Evolutionary conservation across 2,888 invertebrate genomes (phyloP).

Genomic region (Platerodrilus igneus): DNA sequence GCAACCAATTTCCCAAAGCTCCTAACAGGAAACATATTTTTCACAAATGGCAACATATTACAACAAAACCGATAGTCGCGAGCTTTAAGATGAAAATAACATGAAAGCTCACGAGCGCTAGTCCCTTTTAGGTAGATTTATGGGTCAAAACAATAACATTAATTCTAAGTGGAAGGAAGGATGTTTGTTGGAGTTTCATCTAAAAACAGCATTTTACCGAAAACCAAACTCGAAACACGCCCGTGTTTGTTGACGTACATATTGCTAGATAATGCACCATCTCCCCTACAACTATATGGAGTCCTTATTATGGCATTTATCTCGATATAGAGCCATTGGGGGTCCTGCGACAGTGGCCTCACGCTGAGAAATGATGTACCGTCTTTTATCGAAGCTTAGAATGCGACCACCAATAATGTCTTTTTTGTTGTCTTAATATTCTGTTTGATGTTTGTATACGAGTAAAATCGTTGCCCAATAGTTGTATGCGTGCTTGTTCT

Average conservation of each 20-base stretch:
- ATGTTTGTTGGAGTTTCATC: constrained; percentile 16
- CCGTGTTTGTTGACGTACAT: constrained; percentile 27
- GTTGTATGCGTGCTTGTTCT: too few relatives aligned
- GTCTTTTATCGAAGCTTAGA: constrained; percentile 16
- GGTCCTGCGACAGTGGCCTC: constrained; percentile 32
- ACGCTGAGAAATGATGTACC: constrained; percentile 27
- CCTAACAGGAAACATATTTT: too few relatives aligned
- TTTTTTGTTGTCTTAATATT: constrained; percentile 17
- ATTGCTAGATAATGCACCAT: constrained; percentile 15
- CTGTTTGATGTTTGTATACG: too few relatives aligned
- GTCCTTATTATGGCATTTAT: constrained; percentile 39
- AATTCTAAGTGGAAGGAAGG: constrained; percentile 28
- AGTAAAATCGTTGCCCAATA: too few relatives aligned
- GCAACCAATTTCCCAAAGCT: too few relatives aligned
- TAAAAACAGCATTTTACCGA: constrained; percentile 7
- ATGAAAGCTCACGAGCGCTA: constrained; percentile 33
- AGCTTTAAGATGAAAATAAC: constrained; percentile 32
- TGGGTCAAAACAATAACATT: constrained; percentile 32
- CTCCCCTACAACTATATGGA: constrained; percentile 12
- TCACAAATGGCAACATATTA: too few relatives aligned
- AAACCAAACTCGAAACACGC: constrained; percentile 20
- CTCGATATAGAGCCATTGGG: constrained; percentile 29
- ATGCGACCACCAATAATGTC: constrained; percentile 13
- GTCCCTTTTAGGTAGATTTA: constrained; percentile 31
- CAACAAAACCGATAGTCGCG: too few relatives aligned